Conservation (phyloP, 1,140 invertebrate species). For the Lethocerus indicus region DNA sequence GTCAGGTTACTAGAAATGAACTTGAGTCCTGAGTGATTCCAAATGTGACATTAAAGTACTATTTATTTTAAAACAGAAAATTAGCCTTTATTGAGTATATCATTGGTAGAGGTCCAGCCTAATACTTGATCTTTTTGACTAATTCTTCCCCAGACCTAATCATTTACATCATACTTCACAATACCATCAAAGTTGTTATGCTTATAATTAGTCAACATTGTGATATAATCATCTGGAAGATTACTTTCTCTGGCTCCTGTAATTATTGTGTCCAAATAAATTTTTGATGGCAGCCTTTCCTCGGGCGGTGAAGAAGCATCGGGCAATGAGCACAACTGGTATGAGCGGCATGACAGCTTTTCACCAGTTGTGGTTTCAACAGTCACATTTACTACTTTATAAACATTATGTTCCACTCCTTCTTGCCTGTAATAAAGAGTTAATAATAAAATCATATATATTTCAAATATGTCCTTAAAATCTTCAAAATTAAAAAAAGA, state of each 20-base stretch:
- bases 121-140: too few relatives aligned
- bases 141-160: too few relatives aligned
- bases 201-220: conserved; percentile 37
- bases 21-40: too few relatives aligned
- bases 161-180: too few relatives aligned
- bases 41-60: too few relatives aligned
- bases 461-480: too few relatives aligned
- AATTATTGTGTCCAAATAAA: conserved; percentile 43
- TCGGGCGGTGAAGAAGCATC: conserved; percentile 27
- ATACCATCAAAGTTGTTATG: conserved; percentile 48
- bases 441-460: too few relatives aligned
- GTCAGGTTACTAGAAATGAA: too few relatives aligned
- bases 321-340: conserved; percentile 36
- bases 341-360: conserved; percentile 39
- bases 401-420: conserved; percentile 48
- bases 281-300: conserved; percentile 40
- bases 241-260: conserved; percentile 47
- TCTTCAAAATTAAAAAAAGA: too few relatives aligned
- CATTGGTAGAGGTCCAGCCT: too few relatives aligned
- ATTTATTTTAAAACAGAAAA: too few relatives aligned
- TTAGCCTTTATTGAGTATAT: too few relatives aligned
- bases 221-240: conserved; percentile 47
- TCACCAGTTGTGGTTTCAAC: conserved; percentile 32
- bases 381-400: conserved; percentile 41
- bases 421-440: conserved; percentile 42